Conservation (phyloP, 2,888 invertebrate genomes). For the Cryptophagus acutangulus region DNA sequence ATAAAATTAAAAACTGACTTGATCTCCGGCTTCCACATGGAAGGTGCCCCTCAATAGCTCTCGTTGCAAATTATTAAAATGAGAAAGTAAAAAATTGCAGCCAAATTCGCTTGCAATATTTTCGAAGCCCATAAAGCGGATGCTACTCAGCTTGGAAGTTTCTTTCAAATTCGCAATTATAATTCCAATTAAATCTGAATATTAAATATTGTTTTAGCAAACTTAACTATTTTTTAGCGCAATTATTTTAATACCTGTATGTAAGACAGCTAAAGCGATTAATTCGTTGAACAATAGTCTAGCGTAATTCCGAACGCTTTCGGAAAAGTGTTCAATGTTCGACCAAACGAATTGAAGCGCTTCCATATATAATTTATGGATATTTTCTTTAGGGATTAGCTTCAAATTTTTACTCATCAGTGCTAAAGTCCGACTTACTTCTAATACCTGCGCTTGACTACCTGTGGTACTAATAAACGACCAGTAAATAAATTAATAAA, state of each 20-base stretch:
- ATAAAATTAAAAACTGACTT: too few relatives aligned
- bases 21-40: slow-evolving; percentile 4
- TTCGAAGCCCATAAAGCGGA: slow-evolving; percentile 28
- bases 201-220: slow-evolving; percentile 12
- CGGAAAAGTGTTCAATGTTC: slow-evolving; percentile 61
- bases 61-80: slow-evolving; percentile 3
- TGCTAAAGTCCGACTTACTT: slow-evolving; percentile 36
- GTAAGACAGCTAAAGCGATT: slow-evolving; percentile 41
- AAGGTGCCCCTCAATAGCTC: slow-evolving; percentile 4
- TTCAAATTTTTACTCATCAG: slow-evolving; percentile 33
- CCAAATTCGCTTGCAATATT: slow-evolving; percentile 8
- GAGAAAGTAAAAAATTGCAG: slow-evolving; percentile 7
- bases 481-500: slow-evolving; percentile 11
- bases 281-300: slow-evolving; percentile 51
- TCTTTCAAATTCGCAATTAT: slow-evolving; percentile 26
- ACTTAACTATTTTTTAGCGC: slow-evolving; percentile 1
- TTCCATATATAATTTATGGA: slow-evolving; percentile 36
- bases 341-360: slow-evolving; percentile 53
- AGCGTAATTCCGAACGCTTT: slow-evolving; percentile 58
- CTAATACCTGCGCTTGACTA: slow-evolving; percentile 35
- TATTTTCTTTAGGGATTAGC: slow-evolving; percentile 27
- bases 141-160: slow-evolving; percentile 20
- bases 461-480: slow-evolving; percentile 33
- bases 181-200: slow-evolving; percentile 22
- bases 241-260: too few relatives aligned